Conservation (phyloP, 2,888 invertebrate genomes). For the Heteromurus nitidus region DNA sequence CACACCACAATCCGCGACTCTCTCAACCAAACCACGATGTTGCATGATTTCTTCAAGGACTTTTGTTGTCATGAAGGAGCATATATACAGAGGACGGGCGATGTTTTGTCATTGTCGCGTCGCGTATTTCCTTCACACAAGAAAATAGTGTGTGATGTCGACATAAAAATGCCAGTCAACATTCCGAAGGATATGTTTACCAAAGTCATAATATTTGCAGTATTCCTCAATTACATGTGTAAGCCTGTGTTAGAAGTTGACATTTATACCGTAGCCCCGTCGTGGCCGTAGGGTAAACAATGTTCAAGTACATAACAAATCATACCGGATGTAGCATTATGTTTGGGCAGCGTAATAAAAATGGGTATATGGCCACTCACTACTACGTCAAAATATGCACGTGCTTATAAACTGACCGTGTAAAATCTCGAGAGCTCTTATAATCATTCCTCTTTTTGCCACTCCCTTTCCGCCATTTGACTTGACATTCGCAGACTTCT, state of each 20-base stretch:
- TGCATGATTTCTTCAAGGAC: not conserved
- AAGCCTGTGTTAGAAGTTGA: no score
- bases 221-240: no score
- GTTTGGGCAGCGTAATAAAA: not conserved
- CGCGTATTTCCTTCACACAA: no score
- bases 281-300: no score
- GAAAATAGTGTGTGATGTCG: no score
- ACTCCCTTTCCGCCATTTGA: not conserved
- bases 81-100: not conserved
- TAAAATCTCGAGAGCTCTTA: not conserved
- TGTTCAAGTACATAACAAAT: no score
- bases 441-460: not conserved
- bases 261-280: no score
- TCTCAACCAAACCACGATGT: not conserved
- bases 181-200: no score
- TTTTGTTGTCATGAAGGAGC: not conserved
- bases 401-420: no score
- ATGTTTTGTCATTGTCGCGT: not conserved
- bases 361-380: not conserved
- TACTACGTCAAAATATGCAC: not conserved
- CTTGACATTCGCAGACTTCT: not conserved
- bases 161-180: no score
- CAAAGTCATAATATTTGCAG: no score
- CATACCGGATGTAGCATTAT: not conserved
- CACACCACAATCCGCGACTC: no score